A percentile compares a stretch with the other conserved stretches of the same genome.
phyloP scores from a whole-genome alignment of 2,888 invertebrate genomes.

The Cactoblastis cactorum region DNA sequence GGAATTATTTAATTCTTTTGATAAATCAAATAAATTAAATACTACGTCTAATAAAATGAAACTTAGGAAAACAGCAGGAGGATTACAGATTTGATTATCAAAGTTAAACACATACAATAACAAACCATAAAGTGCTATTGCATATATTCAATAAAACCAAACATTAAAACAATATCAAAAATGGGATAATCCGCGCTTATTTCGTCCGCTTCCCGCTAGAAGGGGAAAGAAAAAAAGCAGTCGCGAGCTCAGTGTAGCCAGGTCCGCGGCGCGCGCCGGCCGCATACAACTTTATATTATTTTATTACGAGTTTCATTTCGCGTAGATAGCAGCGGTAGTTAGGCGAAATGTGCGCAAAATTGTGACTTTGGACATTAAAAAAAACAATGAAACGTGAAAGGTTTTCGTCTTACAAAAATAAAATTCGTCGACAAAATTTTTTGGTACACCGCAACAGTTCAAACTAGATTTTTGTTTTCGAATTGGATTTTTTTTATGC shows the following conservation, averaged over 20 bases:
- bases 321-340: conserved; percentile 75
- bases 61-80: too few relatives aligned
- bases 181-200: conserved; percentile 54
- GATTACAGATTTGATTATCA: neutral
- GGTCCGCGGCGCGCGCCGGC: conserved; percentile 69
- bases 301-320: conserved; percentile 78
- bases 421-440: conserved; percentile 51
- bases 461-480: conserved; percentile 63
- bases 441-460: conserved; percentile 64
- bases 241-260: conserved; percentile 58
- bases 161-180: conserved; percentile 29
- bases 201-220: conserved; percentile 61
- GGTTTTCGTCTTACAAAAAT: conserved; percentile 52
- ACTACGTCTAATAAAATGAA: too few relatives aligned
- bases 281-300: conserved; percentile 69
- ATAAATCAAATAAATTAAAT: too few relatives aligned
- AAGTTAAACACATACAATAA: conserved; percentile 11
- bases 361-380: conserved; percentile 69
- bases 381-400: conserved; percentile 55
- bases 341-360: conserved; percentile 66
- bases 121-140: conserved; percentile 7
- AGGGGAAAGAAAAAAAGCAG: conserved; percentile 67
- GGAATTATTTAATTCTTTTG: too few relatives aligned
- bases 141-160: conserved; percentile 10
- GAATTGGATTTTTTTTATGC: conserved; percentile 43